Evolutionary conservation across 2,888 invertebrate genomes (phyloP).

Genomic region (Antheraea assamensis): DNA sequence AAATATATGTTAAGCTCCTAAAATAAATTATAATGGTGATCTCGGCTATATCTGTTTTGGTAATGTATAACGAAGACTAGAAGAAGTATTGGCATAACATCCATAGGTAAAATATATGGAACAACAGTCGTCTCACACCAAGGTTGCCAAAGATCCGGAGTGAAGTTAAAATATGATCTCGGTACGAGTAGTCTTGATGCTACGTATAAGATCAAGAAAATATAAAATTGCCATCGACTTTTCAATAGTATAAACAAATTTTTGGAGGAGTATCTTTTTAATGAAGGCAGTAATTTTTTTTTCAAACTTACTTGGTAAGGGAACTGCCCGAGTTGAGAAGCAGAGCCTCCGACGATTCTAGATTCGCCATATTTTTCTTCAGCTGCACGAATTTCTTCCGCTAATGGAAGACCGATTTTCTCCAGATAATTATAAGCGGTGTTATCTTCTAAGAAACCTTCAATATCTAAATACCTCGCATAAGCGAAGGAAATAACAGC

Average conservation of each 20-base stretch:
- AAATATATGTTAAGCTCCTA: not conserved
- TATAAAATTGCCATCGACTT: no score
- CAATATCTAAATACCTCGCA: slow-evolving; percentile 15
- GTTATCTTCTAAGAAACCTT: slow-evolving; percentile 18
- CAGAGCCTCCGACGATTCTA: slow-evolving; percentile 39
- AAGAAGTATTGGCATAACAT: not conserved
- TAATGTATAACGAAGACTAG: not conserved
- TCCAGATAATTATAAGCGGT: slow-evolving; percentile 30
- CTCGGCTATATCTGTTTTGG: not conserved
- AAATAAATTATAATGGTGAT: not conserved
- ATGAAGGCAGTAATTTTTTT: not conserved
- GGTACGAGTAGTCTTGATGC: not conserved
- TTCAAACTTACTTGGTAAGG: slow-evolving; percentile 36
- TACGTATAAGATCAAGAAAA: not conserved
- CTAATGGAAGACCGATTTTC: slow-evolving; percentile 29
- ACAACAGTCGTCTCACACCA: not conserved
- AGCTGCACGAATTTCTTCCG: slow-evolving; percentile 28
- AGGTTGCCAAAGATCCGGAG: not conserved
- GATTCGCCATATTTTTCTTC: slow-evolving; percentile 26
- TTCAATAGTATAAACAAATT: not conserved
- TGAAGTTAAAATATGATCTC: not conserved
- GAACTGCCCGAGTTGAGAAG: slow-evolving; percentile 28
- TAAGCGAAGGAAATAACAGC: slow-evolving; percentile 25
- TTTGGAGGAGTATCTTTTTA: not conserved
- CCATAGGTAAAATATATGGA: not conserved